Base-by-base conservation (phyloP, 2,797 vertebrate species). In the Oryzias dopingdopingensis region DNA sequence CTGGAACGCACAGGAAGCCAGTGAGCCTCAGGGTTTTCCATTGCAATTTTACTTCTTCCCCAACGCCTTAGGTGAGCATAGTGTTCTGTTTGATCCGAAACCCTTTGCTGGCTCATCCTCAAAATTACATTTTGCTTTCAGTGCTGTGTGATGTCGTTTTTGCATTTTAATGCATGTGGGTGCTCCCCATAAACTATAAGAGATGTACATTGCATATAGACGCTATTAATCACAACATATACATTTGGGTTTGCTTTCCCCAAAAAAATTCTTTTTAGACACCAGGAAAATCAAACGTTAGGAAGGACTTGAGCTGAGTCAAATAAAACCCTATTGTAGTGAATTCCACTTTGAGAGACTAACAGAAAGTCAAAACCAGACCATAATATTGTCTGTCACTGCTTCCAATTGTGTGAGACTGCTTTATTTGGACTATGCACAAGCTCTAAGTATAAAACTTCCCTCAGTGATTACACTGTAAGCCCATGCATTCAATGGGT, bases 401-500 rank as follows among this genome's bases (percentile, higher is more conserved):
- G 60, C 72, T 68, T 75, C 57, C 54, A 59, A 41, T 40, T 37
- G 32, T 17, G 48, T 6, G 8, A 59, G 55, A 5, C 50, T 45
- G 57, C 56, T 70, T 73, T 58, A 52, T 74, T 63, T 74, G 59
- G 50, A 46, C 48, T 80, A 62, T 69, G 22, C 49, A 40, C 69
- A 73, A 72, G 23, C 64, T 83, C 66, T 67, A 52, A 66, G 65
- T 56, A 58, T 77, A 76, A 76, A 70, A 58, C 51, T 20, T 43
- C 55, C 70, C 65, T 74, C 84, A 82, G 64, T 67, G 64, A 74
- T 69, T 49, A 77, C 73, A 74, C 70, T 74, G 32, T 13, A 37
- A 37, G 32, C 32, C 74, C 72, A 79, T 75, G 71, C 71, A 71
- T 82, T 66, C 75, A 65, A 62, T 72, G 78, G 73, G 85, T 88